Evolutionary conservation across 2,888 invertebrate genomes (phyloP).

Genomic region (Linnaemya vulpina): DNA sequence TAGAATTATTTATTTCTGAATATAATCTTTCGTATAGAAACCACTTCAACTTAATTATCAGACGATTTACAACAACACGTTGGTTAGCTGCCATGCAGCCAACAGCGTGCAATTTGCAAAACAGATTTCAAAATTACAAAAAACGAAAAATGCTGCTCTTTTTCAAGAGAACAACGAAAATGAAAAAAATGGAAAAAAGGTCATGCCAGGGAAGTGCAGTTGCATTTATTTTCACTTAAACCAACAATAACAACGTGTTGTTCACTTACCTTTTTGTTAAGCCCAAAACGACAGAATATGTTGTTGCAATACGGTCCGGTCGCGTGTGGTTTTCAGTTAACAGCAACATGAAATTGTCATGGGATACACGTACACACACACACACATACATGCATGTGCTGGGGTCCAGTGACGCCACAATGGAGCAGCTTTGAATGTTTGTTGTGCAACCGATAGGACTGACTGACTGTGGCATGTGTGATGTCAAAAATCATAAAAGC

Average conservation of each 20-base stretch:
- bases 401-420: slow-evolving; percentile 12
- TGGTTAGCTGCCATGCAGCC: too few relatives aligned
- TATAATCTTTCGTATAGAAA: too few relatives aligned
- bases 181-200: too few relatives aligned
- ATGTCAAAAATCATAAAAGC: slow-evolving; percentile 61
- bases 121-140: too few relatives aligned
- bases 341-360: slow-evolving; percentile 52
- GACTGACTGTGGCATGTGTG: slow-evolving; percentile 53
- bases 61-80: too few relatives aligned
- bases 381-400: not conserved
- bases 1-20: too few relatives aligned
- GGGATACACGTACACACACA: slow-evolving; percentile 6
- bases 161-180: too few relatives aligned
- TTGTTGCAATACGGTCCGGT: slow-evolving; percentile 51
- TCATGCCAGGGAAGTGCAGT: too few relatives aligned
- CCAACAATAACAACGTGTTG: slow-evolving; percentile 25
- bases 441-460: slow-evolving; percentile 37
- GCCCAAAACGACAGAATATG: not conserved
- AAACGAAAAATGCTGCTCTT: too few relatives aligned
- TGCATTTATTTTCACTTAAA: not conserved
- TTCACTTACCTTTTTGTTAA: slow-evolving; percentile 62
- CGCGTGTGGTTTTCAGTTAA: slow-evolving; percentile 39
- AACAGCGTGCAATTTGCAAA: too few relatives aligned
- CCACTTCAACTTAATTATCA: too few relatives aligned
- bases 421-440: slow-evolving; percentile 13